Evolutionary conservation across 2,113 vertebrate species (phyloP).

Genomic region (Sula dactylatra): DNA sequence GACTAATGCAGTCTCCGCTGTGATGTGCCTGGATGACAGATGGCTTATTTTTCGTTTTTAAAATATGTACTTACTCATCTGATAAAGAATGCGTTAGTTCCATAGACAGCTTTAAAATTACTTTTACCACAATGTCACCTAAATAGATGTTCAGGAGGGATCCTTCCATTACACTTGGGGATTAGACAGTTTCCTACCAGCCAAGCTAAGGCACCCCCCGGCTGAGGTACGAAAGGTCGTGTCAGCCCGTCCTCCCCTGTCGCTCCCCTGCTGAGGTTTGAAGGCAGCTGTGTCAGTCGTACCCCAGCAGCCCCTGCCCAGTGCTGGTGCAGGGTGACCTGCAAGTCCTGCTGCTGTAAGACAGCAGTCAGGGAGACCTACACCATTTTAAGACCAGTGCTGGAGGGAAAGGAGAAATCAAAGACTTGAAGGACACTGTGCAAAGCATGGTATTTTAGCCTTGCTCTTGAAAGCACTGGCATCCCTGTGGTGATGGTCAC

Average conservation of each 20-base stretch:
- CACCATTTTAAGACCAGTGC: fast-evolving
- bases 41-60: constrained; percentile 28
- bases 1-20: constrained; percentile 25
- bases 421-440: not conserved
- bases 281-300: not conserved
- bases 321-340: not conserved
- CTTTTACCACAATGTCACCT: not conserved
- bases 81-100: not conserved
- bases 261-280: not conserved
- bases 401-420: not conserved
- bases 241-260: not conserved
- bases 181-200: not conserved
- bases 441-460: not conserved
- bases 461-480: not conserved
- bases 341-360: not conserved
- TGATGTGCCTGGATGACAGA: not conserved
- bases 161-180: not conserved
- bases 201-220: not conserved
- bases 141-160: not conserved
- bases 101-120: not conserved
- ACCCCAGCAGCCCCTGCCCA: fast-evolving
- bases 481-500: not conserved
- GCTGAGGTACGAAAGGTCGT: not conserved
- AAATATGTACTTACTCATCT: constrained; percentile 25
- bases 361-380: not conserved